phyloP scores from a whole-genome alignment of 2,888 invertebrate genomes.

The Yponomeuta evonymella region DNA sequence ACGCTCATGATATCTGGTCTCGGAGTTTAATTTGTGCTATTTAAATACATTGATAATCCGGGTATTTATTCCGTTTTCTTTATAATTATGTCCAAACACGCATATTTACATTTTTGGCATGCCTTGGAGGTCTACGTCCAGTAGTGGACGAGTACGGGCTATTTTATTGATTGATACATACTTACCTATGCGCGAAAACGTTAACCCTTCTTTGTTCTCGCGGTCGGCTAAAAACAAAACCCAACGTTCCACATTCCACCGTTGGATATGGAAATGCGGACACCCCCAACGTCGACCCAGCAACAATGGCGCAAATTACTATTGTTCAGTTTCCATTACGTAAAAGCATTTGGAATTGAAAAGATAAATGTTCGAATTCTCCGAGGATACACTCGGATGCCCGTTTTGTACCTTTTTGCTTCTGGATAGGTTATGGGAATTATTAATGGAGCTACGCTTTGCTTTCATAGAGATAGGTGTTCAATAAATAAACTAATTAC shows the following conservation, averaged over 20 bases:
- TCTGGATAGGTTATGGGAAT: background rate
- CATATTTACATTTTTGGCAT: too few species aligned
- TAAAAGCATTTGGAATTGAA: constrained; percentile 10
- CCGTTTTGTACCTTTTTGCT: background rate
- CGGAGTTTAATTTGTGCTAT: too few species aligned
- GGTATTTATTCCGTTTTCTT: too few species aligned
- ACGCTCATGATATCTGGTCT: too few species aligned
- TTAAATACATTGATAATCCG: too few species aligned
- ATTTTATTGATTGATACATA: background rate
- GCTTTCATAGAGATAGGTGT: background rate
- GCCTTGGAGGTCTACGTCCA: too few species aligned
- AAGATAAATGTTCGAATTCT: constrained; percentile 13
- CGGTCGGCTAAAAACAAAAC: background rate
- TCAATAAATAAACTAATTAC: too few species aligned
- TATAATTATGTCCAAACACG: too few species aligned
- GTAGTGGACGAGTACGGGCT: background rate
- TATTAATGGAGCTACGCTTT: background rate
- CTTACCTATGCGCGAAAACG: background rate
- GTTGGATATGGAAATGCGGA: constrained; percentile 10
- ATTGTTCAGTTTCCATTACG: constrained; percentile 15
- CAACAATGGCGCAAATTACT: constrained; percentile 17
- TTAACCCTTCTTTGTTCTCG: background rate
- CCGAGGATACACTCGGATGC: background rate
- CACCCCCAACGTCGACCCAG: constrained; percentile 7
- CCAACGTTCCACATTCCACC: constrained; percentile 1